Evolutionary conservation across 2,113 vertebrate genomes (phyloP), one percentile per base, ranked within the genome.

Genomic region (Eubucco bourcierii): DNA sequence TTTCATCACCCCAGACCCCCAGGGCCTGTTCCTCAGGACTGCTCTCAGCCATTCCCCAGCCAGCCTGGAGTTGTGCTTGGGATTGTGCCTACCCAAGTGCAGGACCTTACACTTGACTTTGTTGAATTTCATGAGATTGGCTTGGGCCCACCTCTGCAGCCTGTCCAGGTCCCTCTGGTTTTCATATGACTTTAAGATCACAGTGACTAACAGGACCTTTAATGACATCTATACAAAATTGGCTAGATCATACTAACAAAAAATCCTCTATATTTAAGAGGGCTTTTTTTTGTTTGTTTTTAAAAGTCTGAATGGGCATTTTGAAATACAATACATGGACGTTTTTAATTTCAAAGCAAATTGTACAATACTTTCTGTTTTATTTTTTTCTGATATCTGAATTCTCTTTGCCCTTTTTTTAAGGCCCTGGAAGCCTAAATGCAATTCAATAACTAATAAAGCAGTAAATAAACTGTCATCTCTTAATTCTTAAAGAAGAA

Each of bases 191-290:
- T 65, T 12, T 21, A 75, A 87, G 58, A 13, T 68, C 60, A 47
- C 63, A 41, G 13, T 70, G 28, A 47, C n/a, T 41, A 87, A 18
- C 16, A 33, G 68, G 18, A 34, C 74, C 61, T 70, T 83, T 59
- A 83, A 47, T 44, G 65, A 25, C 2, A 1, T 67, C 4, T 55
- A 29, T 50, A 44, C 24, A 46, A 39, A 85, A 41, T 55, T 8
- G 20, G 10, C 9, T 68, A 53, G 20, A 41, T 29, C 20, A 53
- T 29, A 19, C 14, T 87, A 84, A 58, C 9, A 83, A 65, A 73
- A 10, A 10, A 1, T 3, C 1, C 4, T 6, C 52, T 27, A 1
- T 4, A 29, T 56, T 65, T 34, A 18, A 79, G 72, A 28, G 4
- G n/a, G 82, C 78, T 76, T 65, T 20, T 3, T 33, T 58, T 72